Base-by-base conservation (phyloP, 2,797 vertebrate genomes). In the Galagoides demidoff region DNA sequence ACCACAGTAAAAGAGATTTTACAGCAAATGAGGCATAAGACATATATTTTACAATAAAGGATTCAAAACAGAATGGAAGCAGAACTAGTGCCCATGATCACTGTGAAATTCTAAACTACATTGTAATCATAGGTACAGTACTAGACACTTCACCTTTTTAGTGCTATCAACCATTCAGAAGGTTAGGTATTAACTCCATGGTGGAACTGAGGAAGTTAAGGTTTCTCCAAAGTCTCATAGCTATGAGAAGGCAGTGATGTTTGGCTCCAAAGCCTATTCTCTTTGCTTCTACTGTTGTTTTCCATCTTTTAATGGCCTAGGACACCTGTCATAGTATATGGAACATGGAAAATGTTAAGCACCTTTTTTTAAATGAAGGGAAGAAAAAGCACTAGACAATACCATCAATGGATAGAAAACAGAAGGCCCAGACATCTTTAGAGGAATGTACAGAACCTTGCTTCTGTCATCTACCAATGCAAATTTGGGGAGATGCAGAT, bases 1-100 rank as follows among this genome's bases (percentile, higher is more conserved):
- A 92, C 89, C 90, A 97, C 73, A 98, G 97, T 97, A 98, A 98
- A 98, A 98, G 96, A 98, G 95, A 97, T 98, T 98, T 98, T 98
- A 92, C 12, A 96, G 92, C 64, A 98, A 98, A 98, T 98, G 97
- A 98, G 94, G 97, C 98, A 97, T 97, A 97, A 98, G 96, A 83
- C 90, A 96, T 1, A 14, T 92, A 97, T 98, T 98, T 98, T 95
- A 96, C 81, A 90, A 97, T 85, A 95, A 97, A 95, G 49, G 52
- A 92, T 96, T 98, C 88, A 96, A 98, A 98, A 96, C 6, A 97
- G 95, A 97, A 97, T 87, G 81, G 78, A 97, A 96, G 86, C 79
- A 95, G 94, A 97, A 96, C 94, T 91, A 86, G 52, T 94, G 71
- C 61, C 95, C 94, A 92, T 66, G 61, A 77, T 76, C 79, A 93